Conservation (phyloP, 2,113 vertebrate species). For the Brevimyrus niger region DNA sequence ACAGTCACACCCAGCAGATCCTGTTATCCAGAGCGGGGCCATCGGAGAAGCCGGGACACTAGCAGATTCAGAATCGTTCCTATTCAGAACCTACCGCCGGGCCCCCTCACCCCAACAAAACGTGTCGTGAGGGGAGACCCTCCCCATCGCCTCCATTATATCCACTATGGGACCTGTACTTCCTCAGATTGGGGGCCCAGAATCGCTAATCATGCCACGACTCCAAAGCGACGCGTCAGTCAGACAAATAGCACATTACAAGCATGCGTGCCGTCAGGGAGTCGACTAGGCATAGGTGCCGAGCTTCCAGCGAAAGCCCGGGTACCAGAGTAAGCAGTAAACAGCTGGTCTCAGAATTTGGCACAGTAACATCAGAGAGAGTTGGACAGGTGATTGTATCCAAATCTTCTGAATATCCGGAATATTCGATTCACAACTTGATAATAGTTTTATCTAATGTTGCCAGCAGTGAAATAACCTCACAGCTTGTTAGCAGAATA, state of each 20-base stretch:
- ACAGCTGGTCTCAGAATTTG: background rate
- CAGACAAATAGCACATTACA: background rate
- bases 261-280: background rate
- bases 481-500: no score
- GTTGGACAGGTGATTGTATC: background rate
- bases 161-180: background rate
- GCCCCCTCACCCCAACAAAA: background rate
- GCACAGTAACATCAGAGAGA: background rate
- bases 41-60: background rate
- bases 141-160: background rate
- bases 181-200: background rate
- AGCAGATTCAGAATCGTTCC: background rate
- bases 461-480: background rate
- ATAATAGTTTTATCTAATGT: background rate
- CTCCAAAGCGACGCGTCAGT: background rate
- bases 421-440: background rate
- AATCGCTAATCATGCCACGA: background rate
- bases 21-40: background rate
- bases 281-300: background rate
- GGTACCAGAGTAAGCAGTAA: background rate
- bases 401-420: background rate
- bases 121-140: background rate
- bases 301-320: background rate
- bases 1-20: background rate
- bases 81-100: background rate